These are phyloP conservation scores for Aethes cnicana DNA, from an alignment of 2,888 invertebrate genomes.

Conservation along the genomic window DNA sequence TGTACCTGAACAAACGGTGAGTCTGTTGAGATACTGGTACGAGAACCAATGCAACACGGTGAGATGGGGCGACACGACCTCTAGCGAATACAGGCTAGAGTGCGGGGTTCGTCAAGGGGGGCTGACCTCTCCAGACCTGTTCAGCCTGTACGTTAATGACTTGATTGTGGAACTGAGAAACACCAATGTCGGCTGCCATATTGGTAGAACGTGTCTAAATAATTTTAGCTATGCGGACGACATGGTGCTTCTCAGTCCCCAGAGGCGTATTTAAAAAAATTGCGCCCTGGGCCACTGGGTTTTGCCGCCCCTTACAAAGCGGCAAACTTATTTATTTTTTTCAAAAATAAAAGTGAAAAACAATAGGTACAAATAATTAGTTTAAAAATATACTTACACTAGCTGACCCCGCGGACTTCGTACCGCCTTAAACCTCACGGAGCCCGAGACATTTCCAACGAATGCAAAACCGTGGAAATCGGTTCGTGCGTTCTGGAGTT, in stretches of 20 bases:
- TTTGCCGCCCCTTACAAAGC: too few species aligned
- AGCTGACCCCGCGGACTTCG: too few species aligned
- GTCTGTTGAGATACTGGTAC: background rate
- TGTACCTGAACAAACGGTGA: slow-evolving; percentile 10
- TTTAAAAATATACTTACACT: too few species aligned
- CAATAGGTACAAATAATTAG: too few species aligned
- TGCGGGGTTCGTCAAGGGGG: slow-evolving; percentile 36
- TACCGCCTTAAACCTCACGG: too few species aligned
- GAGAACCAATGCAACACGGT: background rate
- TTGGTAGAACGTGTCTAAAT: background rate
- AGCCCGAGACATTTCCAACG: too few species aligned
- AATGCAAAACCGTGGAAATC: too few species aligned
- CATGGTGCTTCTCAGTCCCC: slow-evolving; percentile 32
- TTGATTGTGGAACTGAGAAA: background rate
- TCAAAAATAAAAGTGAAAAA: too few species aligned
- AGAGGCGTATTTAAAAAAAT: too few species aligned
- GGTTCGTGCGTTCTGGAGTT: too few species aligned
- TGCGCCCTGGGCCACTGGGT: too few species aligned
- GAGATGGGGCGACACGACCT: background rate
- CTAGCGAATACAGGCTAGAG: slow-evolving; percentile 19
- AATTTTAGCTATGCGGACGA: slow-evolving; percentile 29
- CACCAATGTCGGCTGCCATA: background rate
- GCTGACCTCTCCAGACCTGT: slow-evolving; percentile 34
- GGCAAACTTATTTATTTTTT: too few species aligned
- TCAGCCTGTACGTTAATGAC: slow-evolving; percentile 29